These are phyloP conservation scores for Listronotus oregonensis DNA, from an alignment of 1,140 invertebrate genomes.

Conservation along the genomic window DNA sequence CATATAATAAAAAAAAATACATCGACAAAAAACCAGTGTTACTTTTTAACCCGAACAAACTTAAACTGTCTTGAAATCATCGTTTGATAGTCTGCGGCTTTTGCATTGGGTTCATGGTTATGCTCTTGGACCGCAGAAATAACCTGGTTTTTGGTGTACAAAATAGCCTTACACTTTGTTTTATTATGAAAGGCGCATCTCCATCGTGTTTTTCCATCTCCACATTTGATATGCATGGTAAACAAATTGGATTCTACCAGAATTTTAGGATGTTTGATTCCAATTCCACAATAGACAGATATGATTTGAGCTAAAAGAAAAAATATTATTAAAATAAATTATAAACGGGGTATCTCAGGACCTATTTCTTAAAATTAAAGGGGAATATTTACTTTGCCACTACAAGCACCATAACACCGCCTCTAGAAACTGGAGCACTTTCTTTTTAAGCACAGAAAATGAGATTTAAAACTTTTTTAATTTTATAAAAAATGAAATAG, in stretches of 20 bases:
- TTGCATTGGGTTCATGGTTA: not conserved
- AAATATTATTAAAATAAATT: too few relatives aligned
- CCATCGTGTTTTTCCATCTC: slow-evolving; percentile 6
- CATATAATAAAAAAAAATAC: too few relatives aligned
- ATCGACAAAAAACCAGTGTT: too few relatives aligned
- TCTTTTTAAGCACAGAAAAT: too few relatives aligned
- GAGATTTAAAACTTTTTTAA: too few relatives aligned
- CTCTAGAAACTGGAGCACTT: too few relatives aligned
- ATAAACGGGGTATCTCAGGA: too few relatives aligned
- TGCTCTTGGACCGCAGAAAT: slow-evolving; percentile 6
- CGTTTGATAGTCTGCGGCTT: not conserved
- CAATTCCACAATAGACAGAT: slow-evolving; percentile 6
- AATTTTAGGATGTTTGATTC: slow-evolving; percentile 4
- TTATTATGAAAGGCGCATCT: slow-evolving; percentile 1
- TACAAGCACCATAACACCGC: too few relatives aligned
- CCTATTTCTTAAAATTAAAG: too few relatives aligned
- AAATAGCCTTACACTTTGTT: slow-evolving; percentile 6
- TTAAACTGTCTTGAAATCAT: slow-evolving; percentile 7
- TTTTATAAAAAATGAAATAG: too few relatives aligned
- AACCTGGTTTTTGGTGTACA: not conserved
- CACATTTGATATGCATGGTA: slow-evolving; percentile 5
- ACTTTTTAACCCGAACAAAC: not conserved
- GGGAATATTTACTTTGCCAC: too few relatives aligned
- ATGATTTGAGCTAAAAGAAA: slow-evolving; percentile 1
- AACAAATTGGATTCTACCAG: not conserved